A percentile compares a stretch with the other conserved stretches of the same genome.
Conservation (phyloP, 1,140 invertebrate species). For the Artemia franciscana region DNA sequence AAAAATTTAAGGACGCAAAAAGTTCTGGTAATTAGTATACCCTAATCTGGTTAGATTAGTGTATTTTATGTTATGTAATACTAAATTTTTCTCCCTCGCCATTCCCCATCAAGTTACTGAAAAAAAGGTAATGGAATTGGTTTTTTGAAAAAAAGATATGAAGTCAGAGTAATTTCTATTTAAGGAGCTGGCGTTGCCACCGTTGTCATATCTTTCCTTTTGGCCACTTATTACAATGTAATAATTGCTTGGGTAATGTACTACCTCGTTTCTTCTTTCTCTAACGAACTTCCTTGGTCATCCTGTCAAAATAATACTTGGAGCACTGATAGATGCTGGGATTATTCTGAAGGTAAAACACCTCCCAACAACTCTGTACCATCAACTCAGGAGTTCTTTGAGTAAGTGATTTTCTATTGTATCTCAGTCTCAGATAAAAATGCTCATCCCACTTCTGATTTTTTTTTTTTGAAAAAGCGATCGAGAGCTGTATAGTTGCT, state of each 20-base stretch:
- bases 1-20: too few relatives aligned
- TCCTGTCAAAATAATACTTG: constrained; percentile 63
- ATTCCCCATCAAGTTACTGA: too few relatives aligned
- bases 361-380: constrained; percentile 34
- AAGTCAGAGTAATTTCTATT: background rate
- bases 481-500: too few relatives aligned
- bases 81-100: too few relatives aligned
- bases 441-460: too few relatives aligned
- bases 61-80: too few relatives aligned
- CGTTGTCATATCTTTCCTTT: constrained; percentile 78
- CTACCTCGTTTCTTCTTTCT: constrained; percentile 75
- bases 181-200: constrained; percentile 40
- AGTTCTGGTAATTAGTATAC: too few relatives aligned
- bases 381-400: constrained; percentile 60
- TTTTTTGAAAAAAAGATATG: background rate
- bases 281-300: constrained; percentile 61
- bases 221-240: constrained; percentile 89
- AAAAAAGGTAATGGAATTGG: too few relatives aligned
- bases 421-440: too few relatives aligned
- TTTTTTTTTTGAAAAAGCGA: too few relatives aligned
- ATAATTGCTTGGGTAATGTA: constrained; percentile 85
- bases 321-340: constrained; percentile 57
- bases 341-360: constrained; percentile 24
- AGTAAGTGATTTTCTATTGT: too few relatives aligned
- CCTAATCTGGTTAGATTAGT: too few relatives aligned